Evolutionary conservation across 2,113 vertebrate genomes (phyloP).

Genomic region (Sitta europaea): DNA sequence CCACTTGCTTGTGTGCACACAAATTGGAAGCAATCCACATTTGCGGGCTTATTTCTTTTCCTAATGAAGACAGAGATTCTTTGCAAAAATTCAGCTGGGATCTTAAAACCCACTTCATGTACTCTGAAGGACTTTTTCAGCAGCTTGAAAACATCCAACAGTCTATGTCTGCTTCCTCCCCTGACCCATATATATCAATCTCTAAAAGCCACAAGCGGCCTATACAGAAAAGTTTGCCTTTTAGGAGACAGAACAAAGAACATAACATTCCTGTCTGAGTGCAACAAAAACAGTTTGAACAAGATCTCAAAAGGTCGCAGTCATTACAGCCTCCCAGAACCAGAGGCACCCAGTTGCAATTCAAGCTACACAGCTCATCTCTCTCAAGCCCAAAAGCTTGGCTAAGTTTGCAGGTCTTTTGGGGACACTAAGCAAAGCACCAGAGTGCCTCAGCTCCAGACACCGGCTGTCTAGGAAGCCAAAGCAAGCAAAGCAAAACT

Average conservation of each 20-base stretch:
- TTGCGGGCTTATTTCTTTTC: neutral
- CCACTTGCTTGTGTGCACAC: fast-evolving
- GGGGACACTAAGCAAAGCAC: slow-evolving; percentile 1
- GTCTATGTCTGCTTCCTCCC: neutral
- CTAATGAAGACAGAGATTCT: neutral
- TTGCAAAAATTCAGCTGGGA: neutral
- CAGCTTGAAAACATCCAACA: neutral
- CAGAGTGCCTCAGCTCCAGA: neutral
- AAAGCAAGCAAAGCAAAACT: slow-evolving; percentile 26
- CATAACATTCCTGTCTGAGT: slow-evolving; percentile 11
- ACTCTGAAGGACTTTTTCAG: neutral
- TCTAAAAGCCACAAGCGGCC: neutral
- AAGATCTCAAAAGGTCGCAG: slow-evolving; percentile 1
- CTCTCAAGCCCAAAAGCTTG: slow-evolving; percentile 33
- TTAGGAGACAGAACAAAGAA: slow-evolving; percentile 30
- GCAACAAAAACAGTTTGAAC: slow-evolving; percentile 38
- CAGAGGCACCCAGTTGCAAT: neutral
- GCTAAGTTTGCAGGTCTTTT: slow-evolving; percentile 6
- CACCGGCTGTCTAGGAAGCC: neutral
- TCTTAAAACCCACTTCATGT: neutral
- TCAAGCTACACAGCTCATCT: neutral
- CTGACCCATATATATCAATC: slow-evolving; percentile 10
- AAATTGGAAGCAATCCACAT: neutral
- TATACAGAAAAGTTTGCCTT: neutral
- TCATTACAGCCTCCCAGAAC: neutral